Evolutionary conservation across 2,113 vertebrate genomes (phyloP), one percentile per base, ranked within the genome.

Genomic region (Calidris pygmaea): DNA sequence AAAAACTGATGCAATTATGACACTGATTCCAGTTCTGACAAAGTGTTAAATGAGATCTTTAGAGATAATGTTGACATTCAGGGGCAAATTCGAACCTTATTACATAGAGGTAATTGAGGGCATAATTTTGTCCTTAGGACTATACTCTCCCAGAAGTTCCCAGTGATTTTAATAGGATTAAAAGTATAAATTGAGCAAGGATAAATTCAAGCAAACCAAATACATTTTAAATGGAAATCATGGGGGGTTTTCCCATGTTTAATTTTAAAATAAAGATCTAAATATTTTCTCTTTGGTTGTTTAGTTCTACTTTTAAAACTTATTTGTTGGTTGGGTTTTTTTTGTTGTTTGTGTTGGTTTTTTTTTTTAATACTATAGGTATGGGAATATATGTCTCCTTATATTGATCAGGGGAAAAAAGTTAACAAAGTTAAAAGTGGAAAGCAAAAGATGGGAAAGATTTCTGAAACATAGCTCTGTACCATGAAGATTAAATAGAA

Each of bases 401-500:
- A 23, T 47, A 83, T 50, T 89, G 48, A 66, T 45, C 17, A 43
- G 16, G 12, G 21, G 1, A 39, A 59, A 67, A 85, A 66, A 41
- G 7, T 24, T 75, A 52, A 17, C 10, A 53, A 55, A 86, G 88
- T 85, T 92, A 41, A 53, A 90, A 89, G 15, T 45, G 11, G 15
- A 81, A 94, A 75, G 7, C 10, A 85, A 87, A 93, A 79, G 37
- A 82, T 32, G 12, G 41, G 8, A 84, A 90, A 85, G 45, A 91
- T 83, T 92, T 60, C 43, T 95, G 32, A 71, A 48, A 55, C 11
- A 18, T 13, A 89, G 30, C 14, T 88, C 47, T 93, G 41, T 59
- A 52, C 56, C 14, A 50, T 26, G 24, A 91, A 84, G 56, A 92
- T 93, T 87, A 85, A 95, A 93, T 18, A 93, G 52, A 88, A 63